phyloP scores from a whole-genome alignment of 2,888 invertebrate species.

The Steinernema hermaphroditum region DNA sequence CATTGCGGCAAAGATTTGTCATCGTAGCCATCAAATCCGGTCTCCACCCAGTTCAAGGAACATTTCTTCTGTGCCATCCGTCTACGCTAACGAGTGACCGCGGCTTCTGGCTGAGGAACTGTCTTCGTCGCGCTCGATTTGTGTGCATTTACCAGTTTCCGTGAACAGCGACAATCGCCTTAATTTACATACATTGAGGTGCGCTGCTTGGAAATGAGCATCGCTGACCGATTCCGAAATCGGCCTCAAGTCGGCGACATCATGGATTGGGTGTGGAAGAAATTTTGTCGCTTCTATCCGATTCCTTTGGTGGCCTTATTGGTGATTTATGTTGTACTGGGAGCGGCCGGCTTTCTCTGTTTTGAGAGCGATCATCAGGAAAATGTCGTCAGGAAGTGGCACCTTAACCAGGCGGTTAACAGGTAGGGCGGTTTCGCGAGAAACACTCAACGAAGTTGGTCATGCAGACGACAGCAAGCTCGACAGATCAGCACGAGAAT shows the following conservation, averaged over 20 bases:
- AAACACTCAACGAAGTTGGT: neutral
- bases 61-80: neutral
- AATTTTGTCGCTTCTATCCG: neutral
- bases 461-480: conserved; percentile 52
- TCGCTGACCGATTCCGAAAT: neutral
- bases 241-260: neutral
- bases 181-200: neutral
- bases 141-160: conserved; percentile 3
- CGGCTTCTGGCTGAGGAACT: neutral
- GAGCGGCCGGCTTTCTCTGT: conserved; percentile 54
- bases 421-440: conserved; percentile 44
- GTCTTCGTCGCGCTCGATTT: neutral
- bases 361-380: conserved; percentile 55
- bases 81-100: neutral
- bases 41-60: neutral
- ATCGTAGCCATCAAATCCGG: neutral
- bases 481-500: conserved; percentile 55
- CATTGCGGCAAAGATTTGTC: neutral
- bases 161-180: neutral
- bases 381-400: conserved; percentile 46
- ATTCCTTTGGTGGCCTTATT: conserved; percentile 31
- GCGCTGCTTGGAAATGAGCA: conserved; percentile 1
- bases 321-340: conserved; percentile 51
- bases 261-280: neutral
- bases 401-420: conserved; percentile 50